These are phyloP conservation scores for Chauna torquata DNA, from an alignment of 2,113 vertebrate genomes.

Conservation along the genomic window DNA sequence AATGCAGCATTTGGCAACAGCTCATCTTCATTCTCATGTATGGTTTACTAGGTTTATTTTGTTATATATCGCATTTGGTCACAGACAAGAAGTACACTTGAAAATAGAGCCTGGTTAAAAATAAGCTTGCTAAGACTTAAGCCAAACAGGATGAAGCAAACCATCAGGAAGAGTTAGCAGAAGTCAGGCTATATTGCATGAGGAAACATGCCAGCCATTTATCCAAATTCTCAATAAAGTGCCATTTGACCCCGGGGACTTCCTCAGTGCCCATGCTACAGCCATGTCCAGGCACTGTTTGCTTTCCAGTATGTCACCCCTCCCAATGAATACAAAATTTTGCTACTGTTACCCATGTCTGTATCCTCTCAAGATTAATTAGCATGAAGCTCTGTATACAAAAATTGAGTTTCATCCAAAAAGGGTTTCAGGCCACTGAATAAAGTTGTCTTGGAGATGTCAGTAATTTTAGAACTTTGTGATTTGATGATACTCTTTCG, in stretches of 20 bases:
- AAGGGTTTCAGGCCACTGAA: neutral
- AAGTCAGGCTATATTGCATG: neutral
- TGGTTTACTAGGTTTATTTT: neutral
- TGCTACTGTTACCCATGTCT: neutral
- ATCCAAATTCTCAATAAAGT: neutral
- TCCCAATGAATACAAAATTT: neutral
- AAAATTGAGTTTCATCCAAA: neutral
- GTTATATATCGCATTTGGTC: accelerated
- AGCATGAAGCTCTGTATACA: neutral
- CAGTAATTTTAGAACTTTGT: neutral
- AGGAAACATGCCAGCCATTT: neutral
- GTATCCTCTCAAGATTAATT: neutral
- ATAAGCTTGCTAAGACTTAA: neutral
- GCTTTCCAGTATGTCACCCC: accelerated
- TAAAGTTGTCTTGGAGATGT: neutral
- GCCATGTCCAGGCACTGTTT: neutral
- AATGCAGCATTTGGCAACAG: neutral
- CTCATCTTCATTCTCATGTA: neutral
- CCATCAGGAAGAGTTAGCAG: neutral
- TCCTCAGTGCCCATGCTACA: neutral
- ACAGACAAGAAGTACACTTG: neutral
- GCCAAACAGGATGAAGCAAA: neutral
- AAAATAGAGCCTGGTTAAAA: neutral
- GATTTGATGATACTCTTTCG: neutral
- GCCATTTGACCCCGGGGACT: neutral